Conservation (phyloP, 1,140 invertebrate genomes). For the Hylaeus anthracinus region DNA sequence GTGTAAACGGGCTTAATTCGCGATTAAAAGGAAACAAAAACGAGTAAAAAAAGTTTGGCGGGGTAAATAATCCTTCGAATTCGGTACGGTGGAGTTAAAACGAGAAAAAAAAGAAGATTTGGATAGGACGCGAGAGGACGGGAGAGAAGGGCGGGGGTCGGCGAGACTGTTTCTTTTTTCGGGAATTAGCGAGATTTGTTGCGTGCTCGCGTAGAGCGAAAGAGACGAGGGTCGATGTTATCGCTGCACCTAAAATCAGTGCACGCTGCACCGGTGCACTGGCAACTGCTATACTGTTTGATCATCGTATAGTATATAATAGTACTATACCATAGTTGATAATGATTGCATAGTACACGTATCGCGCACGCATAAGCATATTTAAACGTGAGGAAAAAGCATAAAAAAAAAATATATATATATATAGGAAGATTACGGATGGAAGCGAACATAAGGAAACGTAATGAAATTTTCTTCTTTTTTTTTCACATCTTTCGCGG, state of each 20-base stretch:
- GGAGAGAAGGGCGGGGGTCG: too few species aligned
- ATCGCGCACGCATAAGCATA: constrained; percentile 63
- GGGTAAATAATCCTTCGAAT: constrained; percentile 16
- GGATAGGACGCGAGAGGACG: too few species aligned
- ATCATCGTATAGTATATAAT: constrained; percentile 66
- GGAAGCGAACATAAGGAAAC: neutral
- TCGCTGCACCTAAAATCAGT: constrained; percentile 44
- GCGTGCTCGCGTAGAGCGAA: constrained; percentile 11
- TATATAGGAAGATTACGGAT: too few species aligned
- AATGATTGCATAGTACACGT: constrained; percentile 67
- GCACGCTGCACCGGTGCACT: constrained; percentile 43
- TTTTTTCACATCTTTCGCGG: neutral
- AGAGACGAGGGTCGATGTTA: constrained; percentile 48
- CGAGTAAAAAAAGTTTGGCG: constrained; percentile 2
- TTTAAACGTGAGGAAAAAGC: constrained; percentile 51
- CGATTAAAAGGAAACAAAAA: constrained; percentile 38
- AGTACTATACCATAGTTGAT: constrained; percentile 64
- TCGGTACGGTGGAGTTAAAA: neutral
- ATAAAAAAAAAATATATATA: constrained; percentile 18
- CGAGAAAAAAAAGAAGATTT: too few species aligned
- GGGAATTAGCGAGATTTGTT: neutral
- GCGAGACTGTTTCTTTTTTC: too few species aligned
- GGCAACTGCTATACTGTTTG: constrained; percentile 64
- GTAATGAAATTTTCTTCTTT: constrained; percentile 8
- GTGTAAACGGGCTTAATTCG: constrained; percentile 54